Evolutionary conservation across 2,888 invertebrate species (phyloP).

Genomic region (Melanostoma scalare): DNA sequence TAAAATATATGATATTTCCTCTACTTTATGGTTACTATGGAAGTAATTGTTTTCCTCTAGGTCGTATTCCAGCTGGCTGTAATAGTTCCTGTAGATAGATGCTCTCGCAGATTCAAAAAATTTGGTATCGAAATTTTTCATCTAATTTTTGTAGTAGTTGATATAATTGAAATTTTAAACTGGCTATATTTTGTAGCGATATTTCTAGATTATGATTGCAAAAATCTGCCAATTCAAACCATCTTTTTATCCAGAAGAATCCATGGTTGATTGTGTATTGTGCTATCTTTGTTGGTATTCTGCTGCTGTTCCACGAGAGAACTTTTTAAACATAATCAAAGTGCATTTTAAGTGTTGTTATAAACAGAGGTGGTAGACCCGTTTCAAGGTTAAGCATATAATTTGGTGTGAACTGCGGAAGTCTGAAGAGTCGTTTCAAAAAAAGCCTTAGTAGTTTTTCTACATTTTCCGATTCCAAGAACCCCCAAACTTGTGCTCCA

Average conservation of each 20-base stretch:
- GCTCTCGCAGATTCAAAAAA: no score
- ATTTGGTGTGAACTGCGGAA: not conserved
- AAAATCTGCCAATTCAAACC: conserved; percentile 1
- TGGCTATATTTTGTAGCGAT: not conserved
- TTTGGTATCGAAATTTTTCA: no score
- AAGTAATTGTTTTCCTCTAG: no score
- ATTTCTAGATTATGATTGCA: not conserved
- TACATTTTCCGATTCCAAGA: not conserved
- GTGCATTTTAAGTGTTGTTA: not conserved
- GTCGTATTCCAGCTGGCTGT: no score
- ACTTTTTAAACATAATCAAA: not conserved
- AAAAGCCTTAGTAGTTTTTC: not conserved
- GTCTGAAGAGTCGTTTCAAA: not conserved
- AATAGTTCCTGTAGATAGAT: no score
- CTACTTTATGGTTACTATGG: no score
- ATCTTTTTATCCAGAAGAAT: not conserved
- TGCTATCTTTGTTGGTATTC: no score
- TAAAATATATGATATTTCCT: no score
- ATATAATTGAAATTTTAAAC: not conserved
- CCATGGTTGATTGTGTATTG: not conserved
- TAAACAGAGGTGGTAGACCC: no score
- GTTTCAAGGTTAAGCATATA: not conserved
- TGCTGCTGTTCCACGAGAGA: not conserved
- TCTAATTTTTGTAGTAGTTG: not conserved
- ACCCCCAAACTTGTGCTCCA: not conserved